Percentiles rank a stretch among this genome's conserved stretches.
Evolutionary conservation across 1,140 invertebrate species (phyloP).

Genomic region (Schmidtea mediterranea): DNA sequence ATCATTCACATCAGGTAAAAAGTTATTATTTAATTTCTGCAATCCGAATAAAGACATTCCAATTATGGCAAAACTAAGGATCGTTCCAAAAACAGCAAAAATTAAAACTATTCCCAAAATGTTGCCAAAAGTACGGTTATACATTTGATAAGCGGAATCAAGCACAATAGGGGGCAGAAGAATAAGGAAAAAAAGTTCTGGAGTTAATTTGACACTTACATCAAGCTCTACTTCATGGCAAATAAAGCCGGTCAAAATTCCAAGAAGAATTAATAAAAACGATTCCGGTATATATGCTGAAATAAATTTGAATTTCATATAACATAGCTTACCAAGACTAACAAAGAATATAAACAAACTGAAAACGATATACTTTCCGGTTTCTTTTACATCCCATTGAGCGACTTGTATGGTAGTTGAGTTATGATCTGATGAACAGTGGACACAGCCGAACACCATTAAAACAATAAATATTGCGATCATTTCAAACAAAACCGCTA

Average conservation of each 20-base stretch:
- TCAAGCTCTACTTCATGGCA: not conserved
- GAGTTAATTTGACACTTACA: not conserved
- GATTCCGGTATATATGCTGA: conserved; percentile 3
- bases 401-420: too few relatives aligned
- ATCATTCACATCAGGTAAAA: not conserved
- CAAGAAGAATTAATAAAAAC: not conserved
- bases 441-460: too few relatives aligned
- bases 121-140: conserved; percentile 4
- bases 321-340: not conserved
- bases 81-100: conserved; percentile 20
- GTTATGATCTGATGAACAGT: too few relatives aligned
- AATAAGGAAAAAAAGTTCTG: not conserved
- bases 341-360: conserved; percentile 1
- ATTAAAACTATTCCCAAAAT: conserved; percentile 25
- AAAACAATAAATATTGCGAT: too few relatives aligned
- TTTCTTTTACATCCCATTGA: too few relatives aligned
- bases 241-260: not conserved
- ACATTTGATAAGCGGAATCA: conserved; percentile 1
- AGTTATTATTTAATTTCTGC: not conserved
- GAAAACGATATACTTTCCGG: too few relatives aligned
- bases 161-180: conserved; percentile 4
- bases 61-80: conserved; percentile 11
- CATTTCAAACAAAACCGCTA: too few relatives aligned
- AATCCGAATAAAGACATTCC: conserved; percentile 11
- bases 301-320: not conserved